These are phyloP conservation scores for Venustoraphidia nigricollis DNA, from an alignment of 2,888 invertebrate genomes.

Conservation along the genomic window DNA sequence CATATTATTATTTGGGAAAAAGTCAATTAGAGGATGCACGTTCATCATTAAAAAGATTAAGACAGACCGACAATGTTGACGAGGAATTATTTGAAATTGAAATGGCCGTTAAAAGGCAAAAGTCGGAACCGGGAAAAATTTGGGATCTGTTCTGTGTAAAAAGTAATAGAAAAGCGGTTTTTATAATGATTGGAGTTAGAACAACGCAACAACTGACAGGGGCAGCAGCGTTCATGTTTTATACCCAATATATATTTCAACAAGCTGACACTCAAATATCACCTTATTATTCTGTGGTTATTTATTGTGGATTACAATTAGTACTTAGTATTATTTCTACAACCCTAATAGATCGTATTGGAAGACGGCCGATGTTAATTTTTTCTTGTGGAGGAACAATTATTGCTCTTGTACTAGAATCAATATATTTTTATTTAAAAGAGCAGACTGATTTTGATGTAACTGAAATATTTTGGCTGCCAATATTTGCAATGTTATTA, in stretches of 20 bases:
- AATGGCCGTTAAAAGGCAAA: neutral
- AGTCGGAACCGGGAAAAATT: neutral
- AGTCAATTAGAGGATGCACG: neutral
- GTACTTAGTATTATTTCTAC: constrained; percentile 11
- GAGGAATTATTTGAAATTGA: constrained; percentile 2
- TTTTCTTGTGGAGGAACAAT: constrained; percentile 13
- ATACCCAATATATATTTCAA: constrained; percentile 12
- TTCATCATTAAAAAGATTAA: constrained; percentile 1
- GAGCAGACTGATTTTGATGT: neutral
- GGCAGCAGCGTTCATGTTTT: constrained; percentile 1
- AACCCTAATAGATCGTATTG: constrained; percentile 14
- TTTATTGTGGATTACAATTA: constrained; percentile 24
- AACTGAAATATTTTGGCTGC: neutral
- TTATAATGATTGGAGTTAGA: neutral
- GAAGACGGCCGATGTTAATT: constrained; percentile 25
- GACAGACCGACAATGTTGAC: neutral
- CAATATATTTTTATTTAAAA: constrained; percentile 1
- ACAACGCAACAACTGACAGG: neutral
- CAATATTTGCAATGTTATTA: neutral
- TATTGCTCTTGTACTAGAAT: neutral
- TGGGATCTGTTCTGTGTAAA: constrained; percentile 2
- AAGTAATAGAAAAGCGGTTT: constrained; percentile 1
- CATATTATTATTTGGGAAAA: constrained; percentile 11
- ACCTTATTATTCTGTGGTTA: constrained; percentile 19
- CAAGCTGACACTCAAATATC: constrained; percentile 12